Percentiles rank a stretch among this genome's conserved stretches.
Evolutionary conservation across 2,797 vertebrate genomes (phyloP).

Genomic region (Ptychadena robeensis): DNA sequence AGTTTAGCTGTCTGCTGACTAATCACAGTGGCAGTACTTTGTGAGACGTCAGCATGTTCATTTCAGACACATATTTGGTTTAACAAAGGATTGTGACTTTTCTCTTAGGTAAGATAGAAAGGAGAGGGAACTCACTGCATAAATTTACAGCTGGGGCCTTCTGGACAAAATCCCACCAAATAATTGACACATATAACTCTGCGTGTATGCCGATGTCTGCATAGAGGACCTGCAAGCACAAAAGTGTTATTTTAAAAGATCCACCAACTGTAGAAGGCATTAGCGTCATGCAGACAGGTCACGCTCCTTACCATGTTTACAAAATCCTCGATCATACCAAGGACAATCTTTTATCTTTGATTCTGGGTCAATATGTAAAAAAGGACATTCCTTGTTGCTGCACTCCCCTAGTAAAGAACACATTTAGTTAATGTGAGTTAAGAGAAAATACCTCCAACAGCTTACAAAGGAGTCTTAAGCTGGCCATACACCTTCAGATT

Average conservation of each 20-base stretch:
- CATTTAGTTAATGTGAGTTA: neutral
- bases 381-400: conserved; percentile 98
- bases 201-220: conserved; percentile 94
- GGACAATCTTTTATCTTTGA: conserved; percentile 99
- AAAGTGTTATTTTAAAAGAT: neutral
- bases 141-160: conserved; percentile 97
- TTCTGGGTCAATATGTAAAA: conserved; percentile 97
- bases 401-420: conserved; percentile 86
- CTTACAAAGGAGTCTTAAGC: no score
- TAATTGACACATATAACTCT: conserved; percentile 98
- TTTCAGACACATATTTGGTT: no score
- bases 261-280: neutral
- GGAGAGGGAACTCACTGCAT: conserved; percentile 90
- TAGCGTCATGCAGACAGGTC: neutral
- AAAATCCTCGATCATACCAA: conserved; percentile 99
- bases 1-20: no score
- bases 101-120: neutral
- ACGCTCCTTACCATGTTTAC: conserved; percentile 89
- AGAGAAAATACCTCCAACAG: neutral
- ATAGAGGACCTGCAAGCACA: conserved; percentile 86
- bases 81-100: no score
- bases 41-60: no score
- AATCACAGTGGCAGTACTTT: no score
- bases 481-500: no score
- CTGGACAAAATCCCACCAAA: conserved; percentile 95